Evolutionary conservation across 1,140 invertebrate genomes (phyloP), one percentile per base, ranked within the genome.

Genomic region (Homalodisca vitripennis): DNA sequence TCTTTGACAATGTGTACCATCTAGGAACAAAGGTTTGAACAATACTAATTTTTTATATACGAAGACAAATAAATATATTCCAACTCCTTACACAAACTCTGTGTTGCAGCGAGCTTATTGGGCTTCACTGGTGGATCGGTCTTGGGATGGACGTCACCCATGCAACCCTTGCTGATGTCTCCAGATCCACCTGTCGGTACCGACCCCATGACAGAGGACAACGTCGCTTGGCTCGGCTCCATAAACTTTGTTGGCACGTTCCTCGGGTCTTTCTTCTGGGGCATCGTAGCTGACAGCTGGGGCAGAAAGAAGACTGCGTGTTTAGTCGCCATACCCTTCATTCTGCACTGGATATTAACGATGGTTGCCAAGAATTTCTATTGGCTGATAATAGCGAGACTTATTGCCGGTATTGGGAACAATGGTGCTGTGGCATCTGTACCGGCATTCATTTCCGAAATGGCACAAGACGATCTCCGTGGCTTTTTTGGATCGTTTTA

Each of bases 371-470:
- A 80, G 13, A 82, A 81, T 10, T 79, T 87, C 0, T 81, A 79
- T 63, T 82, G 87, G 80, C 77, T 92, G 20, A 88, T 89, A 66
- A 74, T 87, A 53, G 92, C 89, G 0, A 84, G 94, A 57, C 85
- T 95, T 67, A 80, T 95, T 48, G 89, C 88, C 64, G 92, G 92
- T 22, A 75, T 90, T 14, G 87, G 82, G 0, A 87, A 89, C 76
- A 92, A 92, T 47, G 88, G 91, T n/a, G 87, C 89, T 14, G 91
- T 91, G 73, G 90, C 95, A 12, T 85, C 89, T 26, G 88, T 87
- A 0, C 93, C 93, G 0, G 89, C 94, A 75, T 97, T 95, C 78
- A 88, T 96, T 22, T 90, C 91, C 1, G 94, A 96, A 82, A 91
- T 94, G 32, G 89, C 92, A 0, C 90, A 94, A 75, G 86, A 89